Evolutionary conservation across 2,888 invertebrate species (phyloP).

Genomic region (Tenthredo mesomela): DNA sequence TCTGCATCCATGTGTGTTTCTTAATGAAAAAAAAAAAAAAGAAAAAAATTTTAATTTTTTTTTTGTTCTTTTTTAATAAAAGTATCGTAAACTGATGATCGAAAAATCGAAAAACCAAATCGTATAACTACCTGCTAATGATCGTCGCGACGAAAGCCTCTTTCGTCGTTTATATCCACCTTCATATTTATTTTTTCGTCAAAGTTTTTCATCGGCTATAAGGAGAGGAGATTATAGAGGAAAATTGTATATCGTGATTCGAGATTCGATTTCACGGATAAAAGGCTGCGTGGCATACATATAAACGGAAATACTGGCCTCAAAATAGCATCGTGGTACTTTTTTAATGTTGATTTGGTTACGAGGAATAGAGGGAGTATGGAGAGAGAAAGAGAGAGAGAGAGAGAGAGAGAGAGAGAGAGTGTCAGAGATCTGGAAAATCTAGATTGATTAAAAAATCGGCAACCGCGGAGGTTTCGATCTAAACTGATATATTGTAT

Average conservation of each 20-base stretch:
- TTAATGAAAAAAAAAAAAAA: too few species aligned
- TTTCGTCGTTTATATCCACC: too few species aligned
- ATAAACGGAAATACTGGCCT: not conserved
- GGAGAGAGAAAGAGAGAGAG: not conserved
- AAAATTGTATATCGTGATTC: not conserved
- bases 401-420: too few species aligned
- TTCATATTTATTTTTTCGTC: not conserved
- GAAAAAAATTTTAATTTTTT: too few species aligned
- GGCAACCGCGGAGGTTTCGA: not conserved
- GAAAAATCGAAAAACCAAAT: not conserved
- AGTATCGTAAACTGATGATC: too few species aligned
- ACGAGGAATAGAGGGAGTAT: not conserved
- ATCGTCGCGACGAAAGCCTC: not conserved
- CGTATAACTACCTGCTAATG: not conserved
- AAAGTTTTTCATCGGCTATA: not conserved
- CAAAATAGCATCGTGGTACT: not conserved
- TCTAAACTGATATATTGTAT: not conserved
- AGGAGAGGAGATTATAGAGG: not conserved
- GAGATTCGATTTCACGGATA: conserved; percentile 1
- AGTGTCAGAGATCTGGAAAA: not conserved
- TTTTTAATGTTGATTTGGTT: not conserved
- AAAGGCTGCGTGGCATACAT: not conserved
- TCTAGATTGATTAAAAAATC: not conserved
- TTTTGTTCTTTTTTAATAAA: too few species aligned
- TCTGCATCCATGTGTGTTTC: too few species aligned